These are phyloP conservation scores for Leptoteleia sp. DNA, from an alignment of 1,140 invertebrate genomes.

Conservation along the genomic window DNA sequence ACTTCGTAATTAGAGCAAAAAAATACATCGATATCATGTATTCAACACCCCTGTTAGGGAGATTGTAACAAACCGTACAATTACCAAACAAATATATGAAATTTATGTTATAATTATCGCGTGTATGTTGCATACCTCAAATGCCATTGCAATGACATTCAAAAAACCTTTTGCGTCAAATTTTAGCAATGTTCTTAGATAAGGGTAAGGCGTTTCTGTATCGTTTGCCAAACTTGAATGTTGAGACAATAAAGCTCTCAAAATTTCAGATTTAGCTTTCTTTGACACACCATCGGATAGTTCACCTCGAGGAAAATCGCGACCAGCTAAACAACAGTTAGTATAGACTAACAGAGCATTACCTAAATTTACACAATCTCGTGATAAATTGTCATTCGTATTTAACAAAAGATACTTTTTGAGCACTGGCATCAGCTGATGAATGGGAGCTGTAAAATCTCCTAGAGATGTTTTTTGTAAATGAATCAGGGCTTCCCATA, in stretches of 20 bases:
- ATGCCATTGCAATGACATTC: conserved; percentile 93
- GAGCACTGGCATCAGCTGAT: conserved; percentile 87
- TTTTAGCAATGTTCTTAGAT: conserved; percentile 89
- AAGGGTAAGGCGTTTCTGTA: conserved; percentile 88
- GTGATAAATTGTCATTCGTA: conserved; percentile 69
- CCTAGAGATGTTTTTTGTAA: conserved; percentile 92
- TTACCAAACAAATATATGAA: too few relatives aligned
- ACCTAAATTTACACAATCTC: conserved; percentile 85
- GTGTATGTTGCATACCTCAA: conserved; percentile 81
- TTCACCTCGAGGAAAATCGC: conserved; percentile 93
- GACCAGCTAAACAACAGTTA: conserved; percentile 95
- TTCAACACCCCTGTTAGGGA: too few relatives aligned
- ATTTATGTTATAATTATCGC: not conserved
- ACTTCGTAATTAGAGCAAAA: too few relatives aligned
- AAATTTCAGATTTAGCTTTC: conserved; percentile 89
- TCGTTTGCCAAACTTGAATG: conserved; percentile 86
- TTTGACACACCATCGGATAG: conserved; percentile 87
- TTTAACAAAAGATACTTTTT: conserved; percentile 74
- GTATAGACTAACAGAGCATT: conserved; percentile 96
- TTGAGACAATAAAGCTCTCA: conserved; percentile 83
- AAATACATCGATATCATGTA: too few relatives aligned
- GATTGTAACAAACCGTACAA: too few relatives aligned
- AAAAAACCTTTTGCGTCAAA: conserved; percentile 95
- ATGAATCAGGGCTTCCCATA: conserved; percentile 94
- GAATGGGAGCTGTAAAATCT: conserved; percentile 92